Base-by-base conservation (phyloP, 2,113 vertebrate species). In the Elephantulus edwardii region DNA sequence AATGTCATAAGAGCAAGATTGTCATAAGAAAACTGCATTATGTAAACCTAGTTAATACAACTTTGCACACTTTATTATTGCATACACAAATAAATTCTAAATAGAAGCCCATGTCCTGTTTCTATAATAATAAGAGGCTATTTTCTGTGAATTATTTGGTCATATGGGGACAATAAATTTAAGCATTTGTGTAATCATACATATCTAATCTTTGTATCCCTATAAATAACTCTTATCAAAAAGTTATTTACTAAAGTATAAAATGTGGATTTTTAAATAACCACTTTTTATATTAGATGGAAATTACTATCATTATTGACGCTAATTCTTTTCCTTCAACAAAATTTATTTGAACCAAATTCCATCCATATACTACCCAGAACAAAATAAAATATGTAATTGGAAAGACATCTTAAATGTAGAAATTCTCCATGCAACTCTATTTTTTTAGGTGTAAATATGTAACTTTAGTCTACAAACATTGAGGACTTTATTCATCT, bases 21-120 rank as follows among this genome's bases (percentile, higher is more conserved):
- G 68, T 92, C 83, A 60, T 89, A 76, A 93, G 75, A 94, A 86
- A 86, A 91, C 86, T 93, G 12, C 12, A 75, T 92, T 88, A 92
- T 83, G 2, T 83, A 91, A 94, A 88, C n/a, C 20, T 85, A 58
- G 3, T 56, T 90, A 90, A 77, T 91, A 60, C 48, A 72, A 50
- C 68, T 86, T 78, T 46, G 68, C 1, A 38, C 17, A 60, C 89
- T 92, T 95, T 91, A 71, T 62, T 83, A 60, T n/a, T n/a, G n/a
- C 7, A 68, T 42, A 81, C 66, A 22, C 16, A 91, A 79, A 22
- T 68, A 85, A 87, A 89, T 94, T 95, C 71, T 86, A 89, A 92
- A 64, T 38, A 72, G 42, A 80, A 94, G 7, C 17, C 64, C 88
- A 87, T 42, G 83, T 83, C 90, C 50, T 38, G 58, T 77, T n/a